phyloP scores from a whole-genome alignment of 1,140 invertebrate genomes.

The Coelopa frigida region DNA sequence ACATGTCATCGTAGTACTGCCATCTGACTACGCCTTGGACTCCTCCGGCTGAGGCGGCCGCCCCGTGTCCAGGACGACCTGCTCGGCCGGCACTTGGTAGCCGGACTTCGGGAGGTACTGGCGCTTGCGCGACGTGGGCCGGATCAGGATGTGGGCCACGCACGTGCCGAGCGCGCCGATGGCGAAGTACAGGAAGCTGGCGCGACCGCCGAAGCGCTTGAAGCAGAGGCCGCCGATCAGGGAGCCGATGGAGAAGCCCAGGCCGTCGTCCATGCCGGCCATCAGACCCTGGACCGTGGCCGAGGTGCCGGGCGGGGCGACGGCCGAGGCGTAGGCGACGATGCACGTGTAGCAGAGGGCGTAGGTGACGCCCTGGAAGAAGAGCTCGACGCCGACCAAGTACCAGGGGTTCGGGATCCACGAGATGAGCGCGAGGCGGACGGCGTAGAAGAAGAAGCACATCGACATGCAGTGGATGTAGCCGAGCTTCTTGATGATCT shows the following conservation, averaged over 20 bases:
- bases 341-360: slow-evolving; percentile 71
- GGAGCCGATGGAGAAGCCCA: slow-evolving; percentile 61
- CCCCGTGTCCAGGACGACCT: slow-evolving; percentile 8
- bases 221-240: slow-evolving; percentile 55
- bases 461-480: slow-evolving; percentile 64
- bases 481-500: slow-evolving; percentile 62
- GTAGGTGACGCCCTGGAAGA: slow-evolving; percentile 72
- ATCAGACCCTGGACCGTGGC: slow-evolving; percentile 74
- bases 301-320: slow-evolving; percentile 68
- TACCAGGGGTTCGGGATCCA: slow-evolving; percentile 66
- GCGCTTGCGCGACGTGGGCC: slow-evolving; percentile 30
- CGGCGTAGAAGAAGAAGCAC: slow-evolving; percentile 61
- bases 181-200: slow-evolving; percentile 51
- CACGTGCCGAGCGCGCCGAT: slow-evolving; percentile 47
- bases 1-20: too few species aligned
- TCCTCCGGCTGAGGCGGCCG: neutral
- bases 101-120: slow-evolving; percentile 34
- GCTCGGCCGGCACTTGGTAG: slow-evolving; percentile 28
- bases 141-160: slow-evolving; percentile 46
- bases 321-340: slow-evolving; percentile 65
- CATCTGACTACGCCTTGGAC: slow-evolving; percentile 4
- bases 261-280: slow-evolving; percentile 73
- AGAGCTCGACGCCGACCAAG: slow-evolving; percentile 60
- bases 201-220: slow-evolving; percentile 49
- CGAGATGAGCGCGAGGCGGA: slow-evolving; percentile 61